Evolutionary conservation across 2,888 invertebrate genomes (phyloP), one percentile per base, ranked within the genome.

Genomic region (Acanthosoma haemorrhoidale): DNA sequence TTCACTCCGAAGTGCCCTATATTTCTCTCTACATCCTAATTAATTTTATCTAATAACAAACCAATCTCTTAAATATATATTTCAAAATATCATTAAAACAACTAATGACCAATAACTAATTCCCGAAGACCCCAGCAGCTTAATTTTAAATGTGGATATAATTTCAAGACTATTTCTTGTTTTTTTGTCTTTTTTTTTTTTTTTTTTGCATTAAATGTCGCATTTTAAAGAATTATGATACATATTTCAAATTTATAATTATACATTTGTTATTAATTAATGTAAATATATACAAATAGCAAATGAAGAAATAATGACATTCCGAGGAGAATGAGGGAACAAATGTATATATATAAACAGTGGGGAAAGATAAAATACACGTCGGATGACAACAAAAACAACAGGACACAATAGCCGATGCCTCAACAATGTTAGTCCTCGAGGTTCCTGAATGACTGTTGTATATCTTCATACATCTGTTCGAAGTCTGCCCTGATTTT

Each of bases 401-500:
- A 51, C 51, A 51, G 51, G 13, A 51, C n/a, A 15, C 11, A 21
- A 43, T 18, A 11, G 43, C 43, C 25, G 13, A 43, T 25, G n/a
- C 25, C 4, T 43, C 21, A 51, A 13, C n/a, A n/a, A 25, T 51
- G 51, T 51, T 94, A 96, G 82, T 99, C 98, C 85, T 99, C 98
- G 79, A 99, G 86, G 85, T 96, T 97, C 82, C 98, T 91, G 87
- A 99, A 99, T 77, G 94, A 93, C 79, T 92, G 92, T 77, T 95
- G 93, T 85, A 99, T 94, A 80, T 96, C 94, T 82, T 99, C 99
- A 77, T 94, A 86, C 69, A 99, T 84, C 79, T 96, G 96, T 80
- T 99, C 98, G 81, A 93, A 97, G 79, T 98, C 97, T 59, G 92
- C 89, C 82, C 92, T 93, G 82, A 99, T 96, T 83, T 97, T 98